Evolutionary conservation across 2,797 vertebrate genomes (phyloP), one percentile per base, ranked within the genome.

Genomic region (Poecilia gillii): DNA sequence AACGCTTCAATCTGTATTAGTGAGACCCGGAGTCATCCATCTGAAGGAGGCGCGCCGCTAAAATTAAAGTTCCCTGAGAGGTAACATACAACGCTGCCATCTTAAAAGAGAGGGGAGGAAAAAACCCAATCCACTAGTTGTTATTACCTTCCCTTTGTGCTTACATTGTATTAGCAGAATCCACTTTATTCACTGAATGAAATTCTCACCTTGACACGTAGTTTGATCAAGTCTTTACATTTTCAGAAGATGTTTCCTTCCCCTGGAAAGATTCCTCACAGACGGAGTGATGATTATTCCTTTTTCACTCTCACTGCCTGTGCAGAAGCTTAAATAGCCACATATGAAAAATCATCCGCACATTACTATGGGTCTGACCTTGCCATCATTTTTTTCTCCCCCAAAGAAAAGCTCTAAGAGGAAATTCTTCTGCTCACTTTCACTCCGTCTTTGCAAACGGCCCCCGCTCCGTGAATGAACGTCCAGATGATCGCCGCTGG

Each of bases 1-100:
- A 91, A 91, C 81, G 71, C 87, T 83, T 87, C 90, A 86, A 88
- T 92, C 89, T 92, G 94, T 83, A 91, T 90, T 90, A 91, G 83
- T 70, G 36, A 25, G 31, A 85, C 66, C 78, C 82, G 33, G 59
- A 84, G 73, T 85, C 85, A 87, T 87, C 78, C 72, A 74, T 92
- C 87, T 83, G 9, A 31, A 33, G 74, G 39, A 79, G 83, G 73
- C 0, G n/a, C 12, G 20, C 59, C 49, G 41, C 70, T 28, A 59
- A 85, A 86, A 89, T 84, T 74, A 87, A 84, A 72, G 72, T 82
- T 88, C 81, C 72, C 78, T 18, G 82, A 79, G 72, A 72, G 36
- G 13, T 75, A 51, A 82, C 80, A 79, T 36, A 6, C 36, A 59
- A 33, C 8, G 3, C 62, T 76, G 70, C 20, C 70, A 39, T 57